phyloP scores from a whole-genome alignment of 2,113 vertebrate species.

The Vidua chalybeata region DNA sequence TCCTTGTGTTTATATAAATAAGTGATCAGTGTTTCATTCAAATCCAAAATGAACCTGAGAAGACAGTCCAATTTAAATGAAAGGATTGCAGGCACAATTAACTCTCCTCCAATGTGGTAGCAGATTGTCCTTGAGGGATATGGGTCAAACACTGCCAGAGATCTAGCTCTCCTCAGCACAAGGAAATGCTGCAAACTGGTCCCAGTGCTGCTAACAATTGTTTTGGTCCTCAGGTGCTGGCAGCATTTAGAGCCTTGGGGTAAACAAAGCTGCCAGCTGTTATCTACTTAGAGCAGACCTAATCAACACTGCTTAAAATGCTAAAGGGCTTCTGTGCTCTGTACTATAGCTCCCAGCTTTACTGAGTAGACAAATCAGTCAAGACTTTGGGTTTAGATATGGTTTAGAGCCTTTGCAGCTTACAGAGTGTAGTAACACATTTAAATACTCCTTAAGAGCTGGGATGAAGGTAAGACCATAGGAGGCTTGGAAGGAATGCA shows the following conservation, averaged over 20 bases:
- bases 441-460: neutral
- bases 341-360: neutral
- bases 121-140: neutral
- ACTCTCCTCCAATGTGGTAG: neutral
- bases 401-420: neutral
- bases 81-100: neutral
- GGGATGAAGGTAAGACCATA: neutral
- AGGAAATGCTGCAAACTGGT: neutral
- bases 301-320: neutral
- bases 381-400: neutral
- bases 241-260: neutral
- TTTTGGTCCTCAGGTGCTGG: neutral
- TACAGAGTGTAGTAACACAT: neutral
- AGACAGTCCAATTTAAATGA: neutral
- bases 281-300: slow-evolving; percentile 7
- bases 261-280: slow-evolving; percentile 1
- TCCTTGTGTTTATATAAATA: neutral
- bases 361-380: neutral
- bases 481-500: neutral
- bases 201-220: neutral
- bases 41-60: neutral
- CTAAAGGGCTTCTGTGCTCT: neutral
- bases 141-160: neutral
- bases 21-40: neutral
- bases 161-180: neutral